Percentiles rank a stretch among this genome's conserved stretches.
Conservation (phyloP, 1,140 invertebrate genomes). For the Procambarus clarkii region DNA sequence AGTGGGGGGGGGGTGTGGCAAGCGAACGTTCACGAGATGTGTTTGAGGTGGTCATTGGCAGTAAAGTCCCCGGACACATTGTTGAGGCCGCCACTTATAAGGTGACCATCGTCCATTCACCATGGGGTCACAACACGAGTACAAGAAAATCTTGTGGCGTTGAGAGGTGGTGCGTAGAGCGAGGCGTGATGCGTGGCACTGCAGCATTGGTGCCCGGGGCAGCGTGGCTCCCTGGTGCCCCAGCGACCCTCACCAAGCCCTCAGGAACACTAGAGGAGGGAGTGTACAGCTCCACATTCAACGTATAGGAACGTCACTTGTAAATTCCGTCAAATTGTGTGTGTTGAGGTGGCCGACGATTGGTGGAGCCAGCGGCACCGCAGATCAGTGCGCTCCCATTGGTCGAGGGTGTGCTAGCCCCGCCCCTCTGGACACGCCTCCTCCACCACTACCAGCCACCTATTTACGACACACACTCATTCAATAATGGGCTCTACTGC, state of each 20-base stretch:
- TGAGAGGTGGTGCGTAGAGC: not conserved
- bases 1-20: too few species aligned
- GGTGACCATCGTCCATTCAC: too few species aligned
- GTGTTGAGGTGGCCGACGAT: constrained; percentile 50
- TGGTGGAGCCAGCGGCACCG: constrained; percentile 61
- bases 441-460: constrained; percentile 48
- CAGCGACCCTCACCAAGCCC: constrained; percentile 46
- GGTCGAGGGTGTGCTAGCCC: constrained; percentile 47
- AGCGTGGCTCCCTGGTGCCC: constrained; percentile 4
- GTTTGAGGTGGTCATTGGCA: too few species aligned
- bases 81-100: too few species aligned
- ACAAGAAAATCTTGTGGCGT: too few species aligned
- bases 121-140: too few species aligned
- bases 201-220: not conserved
- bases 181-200: constrained; percentile 4
- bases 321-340: constrained; percentile 70
- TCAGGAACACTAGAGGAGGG: constrained; percentile 64
- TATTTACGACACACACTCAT: constrained; percentile 68
- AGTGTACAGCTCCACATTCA: constrained; percentile 65
- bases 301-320: constrained; percentile 69
- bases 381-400: constrained; percentile 49
- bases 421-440: constrained; percentile 65
- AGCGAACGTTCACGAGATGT: too few species aligned
- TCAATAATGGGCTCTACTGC: constrained; percentile 68
- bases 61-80: too few species aligned